Evolutionary conservation across 2,888 invertebrate species (phyloP).

Genomic region (Drosophila algonquin): DNA sequence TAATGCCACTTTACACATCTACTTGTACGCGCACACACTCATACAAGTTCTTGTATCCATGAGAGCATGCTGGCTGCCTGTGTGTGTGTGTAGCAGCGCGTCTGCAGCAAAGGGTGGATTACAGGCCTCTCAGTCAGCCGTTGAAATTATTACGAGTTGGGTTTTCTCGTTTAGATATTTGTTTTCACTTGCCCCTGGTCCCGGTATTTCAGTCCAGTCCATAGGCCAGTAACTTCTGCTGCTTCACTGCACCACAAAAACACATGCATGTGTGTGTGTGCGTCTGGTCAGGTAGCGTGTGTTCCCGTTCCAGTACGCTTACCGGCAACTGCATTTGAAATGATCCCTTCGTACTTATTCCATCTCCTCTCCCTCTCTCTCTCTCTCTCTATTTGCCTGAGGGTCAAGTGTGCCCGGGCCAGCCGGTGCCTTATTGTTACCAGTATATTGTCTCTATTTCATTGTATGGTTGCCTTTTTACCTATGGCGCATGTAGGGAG

Average conservation of each 20-base stretch:
- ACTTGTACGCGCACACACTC: not conserved
- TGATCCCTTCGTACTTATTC: constrained; percentile 38
- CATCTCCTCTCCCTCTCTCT: constrained; percentile 20
- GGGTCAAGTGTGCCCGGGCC: constrained; percentile 62
- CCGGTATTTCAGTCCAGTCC: constrained; percentile 14
- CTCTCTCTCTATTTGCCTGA: constrained; percentile 20
- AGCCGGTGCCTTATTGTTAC: constrained; percentile 49
- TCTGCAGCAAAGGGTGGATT: constrained; percentile 70
- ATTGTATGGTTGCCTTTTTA: constrained; percentile 56
- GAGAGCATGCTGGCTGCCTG: constrained; percentile 12
- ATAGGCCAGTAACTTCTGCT: constrained; percentile 73
- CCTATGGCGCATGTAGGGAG: constrained; percentile 14
- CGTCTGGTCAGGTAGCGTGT: constrained; percentile 57
- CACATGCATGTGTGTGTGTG: constrained; percentile 1
- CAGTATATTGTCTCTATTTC: constrained; percentile 26
- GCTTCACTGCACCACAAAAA: constrained; percentile 66
- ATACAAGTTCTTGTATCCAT: constrained; percentile 11
- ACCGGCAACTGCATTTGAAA: constrained; percentile 67
- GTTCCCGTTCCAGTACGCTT: constrained; percentile 14
- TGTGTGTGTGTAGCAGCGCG: constrained; percentile 31
- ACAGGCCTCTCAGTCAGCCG: constrained; percentile 40
- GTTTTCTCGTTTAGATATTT: constrained; percentile 62
- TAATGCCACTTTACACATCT: constrained; percentile 62
- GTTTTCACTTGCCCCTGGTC: constrained; percentile 50
- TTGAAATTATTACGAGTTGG: constrained; percentile 64